These are phyloP conservation scores for Sogatella furcifera DNA, from an alignment of 1,140 invertebrate genomes.

Conservation along the genomic window DNA sequence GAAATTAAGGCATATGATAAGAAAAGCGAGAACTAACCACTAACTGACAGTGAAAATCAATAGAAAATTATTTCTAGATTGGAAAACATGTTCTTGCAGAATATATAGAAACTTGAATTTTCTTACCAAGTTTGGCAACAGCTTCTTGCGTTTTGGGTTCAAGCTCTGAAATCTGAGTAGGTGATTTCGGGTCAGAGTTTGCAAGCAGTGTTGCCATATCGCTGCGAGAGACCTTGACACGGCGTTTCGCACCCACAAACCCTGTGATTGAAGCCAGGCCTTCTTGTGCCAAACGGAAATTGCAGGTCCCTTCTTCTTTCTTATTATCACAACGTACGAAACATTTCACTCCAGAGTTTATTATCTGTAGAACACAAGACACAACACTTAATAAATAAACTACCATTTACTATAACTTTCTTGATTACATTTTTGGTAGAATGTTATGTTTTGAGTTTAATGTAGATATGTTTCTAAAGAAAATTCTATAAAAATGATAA, in stretches of 20 bases:
- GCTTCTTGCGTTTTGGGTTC: constrained; percentile 48
- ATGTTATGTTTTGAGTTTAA: too few relatives aligned
- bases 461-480: too few relatives aligned
- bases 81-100: too few relatives aligned
- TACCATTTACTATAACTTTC: too few relatives aligned
- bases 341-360: constrained; percentile 88
- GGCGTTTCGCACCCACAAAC: constrained; percentile 48
- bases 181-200: constrained; percentile 59
- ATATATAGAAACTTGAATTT: constrained; percentile 1
- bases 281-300: constrained; percentile 59
- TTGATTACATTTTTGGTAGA: too few relatives aligned
- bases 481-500: too few relatives aligned
- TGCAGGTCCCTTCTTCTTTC: constrained; percentile 54
- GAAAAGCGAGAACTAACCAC: too few relatives aligned
- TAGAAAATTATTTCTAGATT: too few relatives aligned
- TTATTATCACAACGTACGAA: constrained; percentile 86
- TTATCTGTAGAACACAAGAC: constrained; percentile 43
- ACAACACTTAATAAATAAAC: too few relatives aligned
- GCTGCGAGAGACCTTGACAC: constrained; percentile 52
- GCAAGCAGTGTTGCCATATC: constrained; percentile 67
- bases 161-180: constrained; percentile 54
- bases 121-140: constrained; percentile 53
- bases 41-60: too few relatives aligned
- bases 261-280: constrained; percentile 54
- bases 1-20: too few relatives aligned